Base-by-base conservation (phyloP, 2,888 invertebrate genomes). In the Julus scandinavius region DNA sequence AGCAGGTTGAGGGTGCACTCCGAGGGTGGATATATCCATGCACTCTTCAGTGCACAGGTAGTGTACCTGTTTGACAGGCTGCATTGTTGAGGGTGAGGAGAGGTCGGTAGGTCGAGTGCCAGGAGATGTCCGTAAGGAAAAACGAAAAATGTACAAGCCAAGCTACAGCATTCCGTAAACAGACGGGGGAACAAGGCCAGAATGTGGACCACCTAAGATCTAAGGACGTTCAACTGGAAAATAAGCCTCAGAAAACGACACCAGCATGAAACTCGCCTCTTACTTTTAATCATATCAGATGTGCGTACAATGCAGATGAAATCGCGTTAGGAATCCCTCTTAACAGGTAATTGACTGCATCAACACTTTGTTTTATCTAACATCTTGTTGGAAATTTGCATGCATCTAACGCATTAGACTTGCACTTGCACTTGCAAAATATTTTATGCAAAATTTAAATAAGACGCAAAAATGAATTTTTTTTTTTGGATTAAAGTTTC, bases 21-120 rank as follows among this genome's bases (percentile, higher is more conserved):
- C 7, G 72, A 29, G 80, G 38, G 80, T 38, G 38, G 38, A 80
- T 80, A 80, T 80, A 80, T 80, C 80, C 80, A 80, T 80, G 80
- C 80, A 80, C 80, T 38, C 80, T 29, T 80, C 80, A 80, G 38
- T 80, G 80, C 38, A 80, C 80, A 80, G 80, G 80, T 80, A 80
- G 80, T 80, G 80, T 80, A 80, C 80, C 80, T 80, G 80, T 80
- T 80, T 80, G 80, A 80, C 80, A 80, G 80, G 80, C 80, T 80
- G 80, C 80, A 80, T 80, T 80, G 80, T 80, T 80, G 80, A 80
- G 80, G 80, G 80, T 80, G 80, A 80, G 80, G 80, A 80, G 80
- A 80, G 80, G 80, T 80, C 80, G 80, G 38, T 80, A 80, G 80
- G 80, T 80, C 80, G 80, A 80, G 80, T 80, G 80, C 80, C 13